Conservation (phyloP, 2,888 invertebrate genomes). For the Eupithecia subumbrata region DNA sequence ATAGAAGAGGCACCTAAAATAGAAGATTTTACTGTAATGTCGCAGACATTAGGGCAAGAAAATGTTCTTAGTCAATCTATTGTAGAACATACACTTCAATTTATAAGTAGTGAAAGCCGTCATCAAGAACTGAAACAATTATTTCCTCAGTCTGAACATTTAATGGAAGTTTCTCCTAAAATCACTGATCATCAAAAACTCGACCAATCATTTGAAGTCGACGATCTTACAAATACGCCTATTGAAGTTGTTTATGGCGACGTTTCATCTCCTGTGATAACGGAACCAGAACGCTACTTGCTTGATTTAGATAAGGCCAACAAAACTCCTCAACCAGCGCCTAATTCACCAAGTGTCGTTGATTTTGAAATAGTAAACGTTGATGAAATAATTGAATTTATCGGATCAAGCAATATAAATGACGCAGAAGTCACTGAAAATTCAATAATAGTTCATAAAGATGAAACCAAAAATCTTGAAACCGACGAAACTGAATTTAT, state of each 20-base stretch:
- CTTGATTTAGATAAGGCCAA: neutral
- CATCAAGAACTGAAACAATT: conserved; percentile 3
- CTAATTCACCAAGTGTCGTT: conserved; percentile 26
- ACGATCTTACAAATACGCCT: conserved; percentile 60
- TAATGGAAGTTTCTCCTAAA: conserved; percentile 14
- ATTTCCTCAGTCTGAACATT: conserved; percentile 13
- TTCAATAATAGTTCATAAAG: neutral
- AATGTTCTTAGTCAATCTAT: conserved; percentile 33
- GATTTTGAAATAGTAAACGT: conserved; percentile 43
- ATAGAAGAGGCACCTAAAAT: neutral
- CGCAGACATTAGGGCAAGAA: conserved; percentile 11
- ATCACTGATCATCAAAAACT: conserved; percentile 43
- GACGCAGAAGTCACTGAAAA: conserved; percentile 15
- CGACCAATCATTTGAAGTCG: conserved; percentile 58
- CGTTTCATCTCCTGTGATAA: conserved; percentile 40
- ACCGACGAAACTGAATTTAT: neutral
- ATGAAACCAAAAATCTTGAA: neutral
- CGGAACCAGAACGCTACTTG: conserved; percentile 34
- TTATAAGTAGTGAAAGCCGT: conserved; percentile 41
- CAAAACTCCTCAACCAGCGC: conserved; percentile 2
- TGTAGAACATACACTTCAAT: conserved; percentile 37
- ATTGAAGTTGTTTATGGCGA: conserved; percentile 54
- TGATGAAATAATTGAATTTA: conserved; percentile 36
- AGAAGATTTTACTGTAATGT: conserved; percentile 40
- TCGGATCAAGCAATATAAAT: conserved; percentile 14